These are phyloP conservation scores for Eulemur macaco DNA, from an alignment of 2,113 vertebrate genomes.

Conservation along the genomic window DNA sequence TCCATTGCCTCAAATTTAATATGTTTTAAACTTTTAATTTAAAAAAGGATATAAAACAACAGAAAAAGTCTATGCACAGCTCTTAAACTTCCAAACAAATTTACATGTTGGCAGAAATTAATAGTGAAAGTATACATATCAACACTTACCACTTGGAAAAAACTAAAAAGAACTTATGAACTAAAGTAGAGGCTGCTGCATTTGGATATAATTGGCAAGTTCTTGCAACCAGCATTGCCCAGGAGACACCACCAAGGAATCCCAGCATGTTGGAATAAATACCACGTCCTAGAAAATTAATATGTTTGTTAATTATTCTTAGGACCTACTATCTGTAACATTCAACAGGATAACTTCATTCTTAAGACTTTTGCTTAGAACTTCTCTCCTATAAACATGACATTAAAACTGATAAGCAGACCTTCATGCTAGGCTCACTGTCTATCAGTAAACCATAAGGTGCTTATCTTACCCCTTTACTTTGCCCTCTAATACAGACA, in stretches of 20 bases:
- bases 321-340: neutral
- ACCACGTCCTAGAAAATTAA: constrained; percentile 89
- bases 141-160: constrained; percentile 96
- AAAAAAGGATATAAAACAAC: neutral
- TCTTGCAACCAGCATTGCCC: constrained; percentile 98
- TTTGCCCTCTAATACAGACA: neutral
- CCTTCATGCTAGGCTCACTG: neutral
- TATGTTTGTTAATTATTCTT: constrained; percentile 31
- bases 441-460: neutral
- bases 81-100: constrained; percentile 41
- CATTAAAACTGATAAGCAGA: neutral
- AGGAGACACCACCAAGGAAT: constrained; percentile 98
- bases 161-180: constrained; percentile 98
- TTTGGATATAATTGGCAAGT: constrained; percentile 97
- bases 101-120: constrained; percentile 9
- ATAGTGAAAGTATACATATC: constrained; percentile 17
- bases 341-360: neutral
- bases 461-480: neutral
- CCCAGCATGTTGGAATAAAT: constrained; percentile 99
- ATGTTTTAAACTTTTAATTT: constrained; percentile 49
- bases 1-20: neutral
- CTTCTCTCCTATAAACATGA: neutral
- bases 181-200: constrained; percentile 94
- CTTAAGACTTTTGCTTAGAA: neutral
- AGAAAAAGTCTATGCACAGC: neutral